Conservation (phyloP, 1,140 invertebrate species). For the Drosophila kanapiae region DNA sequence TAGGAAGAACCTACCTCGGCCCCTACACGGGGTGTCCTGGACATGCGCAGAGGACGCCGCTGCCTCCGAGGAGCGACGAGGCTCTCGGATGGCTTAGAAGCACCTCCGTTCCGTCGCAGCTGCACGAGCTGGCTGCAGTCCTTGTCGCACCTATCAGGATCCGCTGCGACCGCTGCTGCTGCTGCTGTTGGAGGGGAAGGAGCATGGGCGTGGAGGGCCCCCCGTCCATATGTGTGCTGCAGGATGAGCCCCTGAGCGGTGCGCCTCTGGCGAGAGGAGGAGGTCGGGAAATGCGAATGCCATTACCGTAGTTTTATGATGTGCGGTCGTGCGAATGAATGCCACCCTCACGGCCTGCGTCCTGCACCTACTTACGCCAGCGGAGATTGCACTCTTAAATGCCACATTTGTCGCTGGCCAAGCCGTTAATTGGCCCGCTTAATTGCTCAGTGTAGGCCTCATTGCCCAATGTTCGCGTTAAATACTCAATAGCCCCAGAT, state of each 20-base stretch:
- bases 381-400: conserved; percentile 32
- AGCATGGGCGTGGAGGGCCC: not conserved
- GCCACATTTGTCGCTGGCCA: conserved; percentile 31
- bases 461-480: not conserved
- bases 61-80: not conserved
- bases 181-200: not conserved
- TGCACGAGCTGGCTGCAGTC: conserved; percentile 14
- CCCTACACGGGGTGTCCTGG: conserved; percentile 4
- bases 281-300: conserved; percentile 7
- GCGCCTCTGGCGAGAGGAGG: not conserved
- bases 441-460: conserved; percentile 8
- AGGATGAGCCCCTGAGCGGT: not conserved
- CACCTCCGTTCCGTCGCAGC: not conserved
- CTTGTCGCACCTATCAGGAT: conserved; percentile 27
- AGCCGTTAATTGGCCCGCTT: conserved; percentile 28
- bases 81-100: conserved; percentile 4
- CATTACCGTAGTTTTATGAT: conserved; percentile 39
- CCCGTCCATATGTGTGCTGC: not conserved
- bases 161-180: too few relatives aligned
- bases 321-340: conserved; percentile 37
- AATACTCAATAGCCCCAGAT: not conserved
- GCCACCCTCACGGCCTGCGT: not conserved
- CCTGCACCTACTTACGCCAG: conserved; percentile 14
- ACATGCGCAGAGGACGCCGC: conserved; percentile 37
- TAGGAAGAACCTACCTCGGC: conserved; percentile 19